Evolutionary conservation across 1,140 invertebrate genomes (phyloP).

Genomic region (Trissolcus basalis): DNA sequence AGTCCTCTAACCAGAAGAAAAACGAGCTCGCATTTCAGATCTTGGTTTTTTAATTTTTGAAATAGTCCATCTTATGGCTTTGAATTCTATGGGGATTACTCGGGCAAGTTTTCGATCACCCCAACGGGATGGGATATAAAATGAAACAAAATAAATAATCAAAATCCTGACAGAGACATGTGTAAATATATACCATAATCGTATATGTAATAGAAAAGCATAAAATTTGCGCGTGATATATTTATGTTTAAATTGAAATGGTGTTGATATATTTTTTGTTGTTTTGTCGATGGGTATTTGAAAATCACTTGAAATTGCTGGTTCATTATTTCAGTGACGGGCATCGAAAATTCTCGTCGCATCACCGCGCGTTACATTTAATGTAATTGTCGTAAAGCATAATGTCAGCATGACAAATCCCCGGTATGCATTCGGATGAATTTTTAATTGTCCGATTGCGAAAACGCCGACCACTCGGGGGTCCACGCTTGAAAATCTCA

Average conservation of each 20-base stretch:
- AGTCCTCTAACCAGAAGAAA: slow-evolving; percentile 21
- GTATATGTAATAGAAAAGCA: too few relatives aligned
- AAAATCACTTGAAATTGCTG: slow-evolving; percentile 1
- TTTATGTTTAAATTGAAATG: too few relatives aligned
- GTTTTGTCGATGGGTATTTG: background rate
- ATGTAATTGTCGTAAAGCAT: slow-evolving; percentile 4
- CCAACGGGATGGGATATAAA: too few relatives aligned
- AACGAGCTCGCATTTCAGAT: too few relatives aligned
- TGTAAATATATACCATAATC: too few relatives aligned
- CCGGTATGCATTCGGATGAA: background rate
- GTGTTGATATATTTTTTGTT: too few relatives aligned
- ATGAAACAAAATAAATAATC: too few relatives aligned
- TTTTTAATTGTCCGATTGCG: slow-evolving; percentile 6
- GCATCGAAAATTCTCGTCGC: background rate
- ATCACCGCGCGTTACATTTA: slow-evolving; percentile 13
- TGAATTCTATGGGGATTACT: too few relatives aligned
- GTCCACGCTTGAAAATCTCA: slow-evolving; percentile 1
- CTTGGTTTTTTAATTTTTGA: slow-evolving; percentile 18
- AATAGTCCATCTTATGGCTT: slow-evolving; percentile 4
- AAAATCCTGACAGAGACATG: too few relatives aligned
- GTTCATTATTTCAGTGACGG: slow-evolving; percentile 5
- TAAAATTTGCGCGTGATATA: too few relatives aligned
- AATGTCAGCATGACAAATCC: background rate
- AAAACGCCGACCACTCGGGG: background rate
- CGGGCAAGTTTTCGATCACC: too few relatives aligned